phyloP scores from a whole-genome alignment of 1,140 invertebrate species.

The Meloidogyne floridensis region DNA sequence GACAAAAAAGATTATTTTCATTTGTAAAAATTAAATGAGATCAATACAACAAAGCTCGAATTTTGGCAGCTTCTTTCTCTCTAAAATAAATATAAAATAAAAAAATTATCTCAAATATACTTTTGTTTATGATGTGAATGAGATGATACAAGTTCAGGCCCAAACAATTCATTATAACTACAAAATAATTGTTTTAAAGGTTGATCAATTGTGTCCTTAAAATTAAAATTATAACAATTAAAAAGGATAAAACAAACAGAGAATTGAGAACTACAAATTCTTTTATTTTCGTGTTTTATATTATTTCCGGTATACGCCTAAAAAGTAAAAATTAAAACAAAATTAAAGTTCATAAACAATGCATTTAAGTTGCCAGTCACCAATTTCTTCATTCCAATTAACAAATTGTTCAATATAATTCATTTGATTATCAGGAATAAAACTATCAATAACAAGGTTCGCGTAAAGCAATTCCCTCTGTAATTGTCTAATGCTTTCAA shows the following conservation, averaged over 20 bases:
- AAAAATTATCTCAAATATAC: constrained; percentile 32
- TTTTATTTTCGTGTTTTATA: constrained; percentile 5
- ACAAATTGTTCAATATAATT: constrained; percentile 73
- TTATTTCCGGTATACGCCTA: constrained; percentile 35
- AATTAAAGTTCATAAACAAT: constrained; percentile 62
- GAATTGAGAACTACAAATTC: not conserved
- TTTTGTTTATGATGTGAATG: constrained; percentile 57
- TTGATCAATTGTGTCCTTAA: constrained; percentile 19
- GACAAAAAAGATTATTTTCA: not conserved
- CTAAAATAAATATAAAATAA: constrained; percentile 37
- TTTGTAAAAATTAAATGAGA: not conserved
- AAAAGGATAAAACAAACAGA: constrained; percentile 40
- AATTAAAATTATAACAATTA: constrained; percentile 47
- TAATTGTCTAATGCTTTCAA: constrained; percentile 86
- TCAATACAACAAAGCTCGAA: constrained; percentile 55
- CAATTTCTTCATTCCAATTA: constrained; percentile 95
- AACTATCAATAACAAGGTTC: constrained; percentile 79
- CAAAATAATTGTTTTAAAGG: constrained; percentile 13
- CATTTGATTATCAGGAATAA: constrained; percentile 86
- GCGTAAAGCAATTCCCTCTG: constrained; percentile 87
- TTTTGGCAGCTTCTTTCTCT: constrained; percentile 56
- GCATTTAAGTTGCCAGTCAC: constrained; percentile 95
- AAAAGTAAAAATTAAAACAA: constrained; percentile 24
- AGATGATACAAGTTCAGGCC: constrained; percentile 24
- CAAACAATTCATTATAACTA: constrained; percentile 16